phyloP scores from a whole-genome alignment of 2,113 vertebrate species.

The Stegastes partitus region DNA sequence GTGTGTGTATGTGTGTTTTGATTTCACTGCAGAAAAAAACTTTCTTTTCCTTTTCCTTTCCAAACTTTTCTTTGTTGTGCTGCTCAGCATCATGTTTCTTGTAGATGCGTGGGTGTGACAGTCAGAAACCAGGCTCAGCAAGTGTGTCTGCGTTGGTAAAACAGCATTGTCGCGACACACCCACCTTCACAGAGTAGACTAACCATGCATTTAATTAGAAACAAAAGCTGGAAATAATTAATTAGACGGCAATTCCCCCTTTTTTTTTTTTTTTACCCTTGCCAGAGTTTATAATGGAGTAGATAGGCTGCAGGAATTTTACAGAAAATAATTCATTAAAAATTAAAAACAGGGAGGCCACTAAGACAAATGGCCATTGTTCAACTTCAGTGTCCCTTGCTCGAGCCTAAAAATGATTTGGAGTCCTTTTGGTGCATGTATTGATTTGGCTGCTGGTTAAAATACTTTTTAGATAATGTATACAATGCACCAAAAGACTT shows the following conservation, averaged over 20 bases:
- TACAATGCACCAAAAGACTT: not conserved
- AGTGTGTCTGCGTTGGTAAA: slow-evolving; percentile 61
- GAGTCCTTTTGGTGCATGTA: not conserved
- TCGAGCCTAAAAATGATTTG: slow-evolving; percentile 19
- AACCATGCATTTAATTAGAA: slow-evolving; percentile 88
- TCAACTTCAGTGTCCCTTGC: slow-evolving; percentile 43
- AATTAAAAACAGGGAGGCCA: slow-evolving; percentile 61
- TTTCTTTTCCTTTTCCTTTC: slow-evolving; percentile 22
- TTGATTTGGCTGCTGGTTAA: no score
- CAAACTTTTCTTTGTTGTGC: slow-evolving; percentile 46
- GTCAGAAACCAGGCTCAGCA: slow-evolving; percentile 26
- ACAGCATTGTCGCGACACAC: slow-evolving; percentile 62
- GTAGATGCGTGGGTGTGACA: slow-evolving; percentile 56
- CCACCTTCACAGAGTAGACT: slow-evolving; percentile 73
- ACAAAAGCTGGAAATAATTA: slow-evolving; percentile 87
- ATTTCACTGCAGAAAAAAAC: slow-evolving; percentile 14
- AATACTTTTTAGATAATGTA: no score
- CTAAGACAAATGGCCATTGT: slow-evolving; percentile 74
- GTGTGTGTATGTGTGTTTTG: not conserved
- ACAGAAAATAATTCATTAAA: slow-evolving; percentile 76
- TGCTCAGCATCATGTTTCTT: slow-evolving; percentile 46
- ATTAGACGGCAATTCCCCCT: slow-evolving; percentile 78
- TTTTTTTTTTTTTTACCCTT: slow-evolving; percentile 72
- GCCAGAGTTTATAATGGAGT: slow-evolving; percentile 77
- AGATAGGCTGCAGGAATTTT: slow-evolving; percentile 68